Base-by-base conservation (phyloP, 2,888 invertebrate genomes). In the Alentia gelatinosa region DNA sequence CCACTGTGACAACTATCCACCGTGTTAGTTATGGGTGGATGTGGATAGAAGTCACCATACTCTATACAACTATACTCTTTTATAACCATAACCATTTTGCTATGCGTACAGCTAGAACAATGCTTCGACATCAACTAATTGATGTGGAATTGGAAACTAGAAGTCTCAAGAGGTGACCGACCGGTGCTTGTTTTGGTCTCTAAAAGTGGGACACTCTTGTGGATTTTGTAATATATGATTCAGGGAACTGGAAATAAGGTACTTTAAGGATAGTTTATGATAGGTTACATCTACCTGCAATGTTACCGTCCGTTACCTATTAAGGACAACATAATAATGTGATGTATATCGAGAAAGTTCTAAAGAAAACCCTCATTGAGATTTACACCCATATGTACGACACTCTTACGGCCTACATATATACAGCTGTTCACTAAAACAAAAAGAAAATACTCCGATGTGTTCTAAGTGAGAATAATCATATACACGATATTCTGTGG, bases 221-320 rank as follows among this genome's bases (percentile, higher is more conserved):
- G 19, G n/a, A 56, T n/a, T n/a, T 56, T 56, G n/a, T 56, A n/a
- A 56, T 56, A 56, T 56, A n/a, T 56, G 9, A 37, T 23, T 35
- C 37, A 79, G 37, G 39, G 79, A 37, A 37, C 37, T 12, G 15
- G 35, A 39, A 79, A 79, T 39, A 12, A 19, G 39, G n/a, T 79
- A 5, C 35, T 79, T 15, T 79, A 19, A 79, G 79, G n/a, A 12
- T 39, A 79, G 1, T n/a, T 12, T 39, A 33, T 15, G 15, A 39
- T 9, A 79, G 79, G n/a, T 35, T n/a, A 23, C 12, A 39, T 1
- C 68, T 19, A 79, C 12, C 23, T 79, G 39, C 35, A 79, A 23
- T 79, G 39, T 79, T 79, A 79, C 79, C 79, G 79, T 79, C 79
- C 79, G 79, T 3, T 37, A 79, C 5, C 79, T 37, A 39, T 19